A percentile compares a stretch with the other conserved stretches of the same genome.
Evolutionary conservation across 2,113 vertebrate genomes (phyloP).

Genomic region (Pollimyrus isidori): DNA sequence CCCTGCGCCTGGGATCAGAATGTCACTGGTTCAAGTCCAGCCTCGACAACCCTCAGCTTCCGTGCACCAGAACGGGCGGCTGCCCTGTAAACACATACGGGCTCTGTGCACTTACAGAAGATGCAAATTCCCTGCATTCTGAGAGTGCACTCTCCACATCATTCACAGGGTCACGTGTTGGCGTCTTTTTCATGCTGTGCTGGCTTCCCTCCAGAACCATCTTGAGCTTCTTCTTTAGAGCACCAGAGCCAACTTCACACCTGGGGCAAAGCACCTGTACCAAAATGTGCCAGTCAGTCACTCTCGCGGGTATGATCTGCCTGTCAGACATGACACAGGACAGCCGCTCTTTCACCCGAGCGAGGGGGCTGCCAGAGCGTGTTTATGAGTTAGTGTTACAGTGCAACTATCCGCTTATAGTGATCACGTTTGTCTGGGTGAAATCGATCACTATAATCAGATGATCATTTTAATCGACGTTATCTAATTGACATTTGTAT

Average conservation of each 20-base stretch:
- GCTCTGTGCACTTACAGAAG: conserved; percentile 67
- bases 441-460: too few relatives aligned
- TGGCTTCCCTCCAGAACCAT: conserved; percentile 72
- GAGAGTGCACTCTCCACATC: conserved; percentile 76
- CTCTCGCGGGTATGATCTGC: neutral
- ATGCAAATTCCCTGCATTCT: conserved; percentile 80
- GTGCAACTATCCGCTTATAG: too few relatives aligned
- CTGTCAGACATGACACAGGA: neutral
- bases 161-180: conserved; percentile 70
- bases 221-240: conserved; percentile 74
- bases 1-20: too few relatives aligned
- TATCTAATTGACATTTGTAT: too few relatives aligned
- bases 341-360: neutral
- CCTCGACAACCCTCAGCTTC: too few relatives aligned
- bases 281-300: neutral
- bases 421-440: too few relatives aligned
- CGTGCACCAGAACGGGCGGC: too few relatives aligned
- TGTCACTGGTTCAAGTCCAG: too few relatives aligned
- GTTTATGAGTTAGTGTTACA: neutral
- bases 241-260: conserved; percentile 68
- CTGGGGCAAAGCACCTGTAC: conserved; percentile 82
- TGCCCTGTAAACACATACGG: neutral
- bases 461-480: too few relatives aligned
- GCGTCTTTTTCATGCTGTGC: conserved; percentile 59
- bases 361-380: neutral